phyloP scores from a whole-genome alignment of 1,140 invertebrate genomes.

The Microvelia longipes region DNA sequence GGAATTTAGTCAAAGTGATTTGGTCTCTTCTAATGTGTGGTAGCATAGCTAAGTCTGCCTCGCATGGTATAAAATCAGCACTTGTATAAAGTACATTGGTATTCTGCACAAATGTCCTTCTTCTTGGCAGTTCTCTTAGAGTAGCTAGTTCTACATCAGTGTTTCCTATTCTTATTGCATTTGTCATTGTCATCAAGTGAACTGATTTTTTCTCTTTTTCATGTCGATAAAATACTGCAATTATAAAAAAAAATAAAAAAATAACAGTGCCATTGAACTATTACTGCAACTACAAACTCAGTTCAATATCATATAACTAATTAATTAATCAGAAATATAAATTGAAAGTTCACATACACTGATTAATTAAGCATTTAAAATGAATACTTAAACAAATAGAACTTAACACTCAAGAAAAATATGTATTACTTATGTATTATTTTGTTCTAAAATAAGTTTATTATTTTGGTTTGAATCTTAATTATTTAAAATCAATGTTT shows the following conservation, averaged over 20 bases:
- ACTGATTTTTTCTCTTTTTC: slow-evolving; percentile 38
- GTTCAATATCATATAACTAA: no score
- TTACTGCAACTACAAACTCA: no score
- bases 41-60: slow-evolving; percentile 53
- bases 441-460: no score
- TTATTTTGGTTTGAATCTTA: no score
- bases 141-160: slow-evolving; percentile 74
- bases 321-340: no score
- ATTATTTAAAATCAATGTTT: no score
- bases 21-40: slow-evolving; percentile 60
- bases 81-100: slow-evolving; percentile 62
- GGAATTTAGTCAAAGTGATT: slow-evolving; percentile 68
- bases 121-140: slow-evolving; percentile 60
- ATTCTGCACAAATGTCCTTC: slow-evolving; percentile 55
- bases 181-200: slow-evolving; percentile 29
- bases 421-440: no score
- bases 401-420: no score
- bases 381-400: no score
- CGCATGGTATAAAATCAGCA: slow-evolving; percentile 12
- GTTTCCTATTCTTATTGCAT: slow-evolving; percentile 15
- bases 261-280: neutral
- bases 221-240: slow-evolving; percentile 27
- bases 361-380: no score
- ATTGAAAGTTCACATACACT: no score
- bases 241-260: neutral